phyloP scores from a whole-genome alignment of 2,888 invertebrate genomes.

The Pseudococcus viburni region DNA sequence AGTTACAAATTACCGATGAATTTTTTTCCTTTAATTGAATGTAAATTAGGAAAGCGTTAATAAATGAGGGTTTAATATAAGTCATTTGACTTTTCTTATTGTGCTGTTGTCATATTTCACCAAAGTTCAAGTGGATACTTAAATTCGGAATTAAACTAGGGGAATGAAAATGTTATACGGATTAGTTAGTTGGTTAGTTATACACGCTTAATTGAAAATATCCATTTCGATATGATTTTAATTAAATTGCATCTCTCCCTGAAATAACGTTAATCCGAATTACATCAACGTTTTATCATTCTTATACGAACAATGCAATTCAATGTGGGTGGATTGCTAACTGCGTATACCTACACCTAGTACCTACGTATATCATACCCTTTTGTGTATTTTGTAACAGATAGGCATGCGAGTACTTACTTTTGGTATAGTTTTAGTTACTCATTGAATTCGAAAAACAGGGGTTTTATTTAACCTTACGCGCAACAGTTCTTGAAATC shows the following conservation, averaged over 20 bases:
- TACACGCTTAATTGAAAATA: background rate
- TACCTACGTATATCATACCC: background rate
- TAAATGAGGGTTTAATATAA: background rate
- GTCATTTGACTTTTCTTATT: background rate
- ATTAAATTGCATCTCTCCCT: background rate
- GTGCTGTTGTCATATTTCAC: background rate
- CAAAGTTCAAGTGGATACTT: background rate
- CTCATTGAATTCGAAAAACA: background rate
- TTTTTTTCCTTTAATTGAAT: background rate
- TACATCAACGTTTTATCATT: background rate
- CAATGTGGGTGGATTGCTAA: background rate
- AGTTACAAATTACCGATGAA: background rate
- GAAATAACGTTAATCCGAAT: background rate
- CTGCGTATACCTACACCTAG: background rate
- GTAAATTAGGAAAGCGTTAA: background rate
- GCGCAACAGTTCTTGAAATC: conserved; percentile 25
- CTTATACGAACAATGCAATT: background rate
- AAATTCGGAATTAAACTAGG: background rate
- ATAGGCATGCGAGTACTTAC: background rate
- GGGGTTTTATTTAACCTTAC: background rate
- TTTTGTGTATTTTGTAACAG: background rate
- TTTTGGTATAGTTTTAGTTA: background rate
- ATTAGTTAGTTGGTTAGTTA: background rate
- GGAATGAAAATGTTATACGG: background rate
- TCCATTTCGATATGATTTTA: background rate